These are phyloP conservation scores for Bombylius major DNA, from an alignment of 2,888 invertebrate species.

Conservation along the genomic window DNA sequence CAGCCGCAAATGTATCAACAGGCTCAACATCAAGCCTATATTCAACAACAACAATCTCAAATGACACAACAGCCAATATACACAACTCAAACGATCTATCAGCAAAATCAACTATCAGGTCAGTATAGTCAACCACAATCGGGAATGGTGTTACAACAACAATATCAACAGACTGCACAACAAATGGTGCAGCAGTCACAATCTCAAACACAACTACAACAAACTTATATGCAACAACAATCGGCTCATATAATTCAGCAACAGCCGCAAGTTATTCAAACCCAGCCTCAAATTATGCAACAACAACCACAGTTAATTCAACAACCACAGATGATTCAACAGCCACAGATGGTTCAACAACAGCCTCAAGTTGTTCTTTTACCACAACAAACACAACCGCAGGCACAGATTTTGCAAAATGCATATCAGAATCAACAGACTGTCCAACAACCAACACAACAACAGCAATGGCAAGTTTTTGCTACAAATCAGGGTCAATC, in stretches of 20 bases:
- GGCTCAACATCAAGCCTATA: conserved; percentile 22
- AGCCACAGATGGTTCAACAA: conserved; percentile 19
- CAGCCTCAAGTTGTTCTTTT: conserved; percentile 1
- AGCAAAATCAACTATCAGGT: conserved; percentile 25
- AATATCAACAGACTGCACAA: conserved; percentile 19
- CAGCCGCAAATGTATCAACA: conserved; percentile 25
- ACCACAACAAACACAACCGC: conserved; percentile 24
- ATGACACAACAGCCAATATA: conserved; percentile 1
- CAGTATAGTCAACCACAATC: conserved; percentile 27
- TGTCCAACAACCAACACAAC: background rate
- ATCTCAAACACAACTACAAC: conserved; percentile 26
- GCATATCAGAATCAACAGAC: background rate
- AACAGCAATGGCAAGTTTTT: background rate
- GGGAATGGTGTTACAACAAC: conserved; percentile 11
- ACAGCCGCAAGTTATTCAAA: conserved; percentile 1
- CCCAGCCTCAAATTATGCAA: background rate
- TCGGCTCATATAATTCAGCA: conserved; percentile 5
- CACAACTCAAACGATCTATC: conserved; percentile 15
- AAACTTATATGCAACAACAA: conserved; percentile 25
- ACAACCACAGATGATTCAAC: conserved; percentile 24
- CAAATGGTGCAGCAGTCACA: conserved; percentile 16
- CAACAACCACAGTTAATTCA: conserved; percentile 2
- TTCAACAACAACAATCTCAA: conserved; percentile 9
- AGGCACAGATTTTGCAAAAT: conserved; percentile 23
- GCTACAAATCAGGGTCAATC: background rate